Evolutionary conservation across 2,113 vertebrate species (phyloP), one percentile per base, ranked within the genome.

Genomic region (Oostethus manadensis): DNA sequence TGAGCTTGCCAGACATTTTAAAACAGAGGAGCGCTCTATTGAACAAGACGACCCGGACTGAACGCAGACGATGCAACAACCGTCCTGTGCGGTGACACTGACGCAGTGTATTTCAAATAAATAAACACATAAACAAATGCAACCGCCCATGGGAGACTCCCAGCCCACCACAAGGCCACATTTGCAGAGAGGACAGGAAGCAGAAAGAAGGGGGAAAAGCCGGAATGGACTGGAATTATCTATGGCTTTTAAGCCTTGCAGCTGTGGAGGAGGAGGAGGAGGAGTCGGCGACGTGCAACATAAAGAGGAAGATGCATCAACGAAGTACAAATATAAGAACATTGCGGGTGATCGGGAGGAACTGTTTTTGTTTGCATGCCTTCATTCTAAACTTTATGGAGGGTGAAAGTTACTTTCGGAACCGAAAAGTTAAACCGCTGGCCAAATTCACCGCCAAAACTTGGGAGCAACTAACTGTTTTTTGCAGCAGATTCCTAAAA

Each of bases 81-180:
- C 8, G 40, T 67, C 75, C 73, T 62, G 78, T 33, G 29, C 29
- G 4, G 29, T 76, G 71, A 79, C 60, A 80, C 68, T 73, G 74
- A 76, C 78, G 74, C 62, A 73, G 62, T 79, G 82, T 77, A 76
- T 83, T 42, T 48, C 57, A 46, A 46, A 46, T 44, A 44, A 44
- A 44, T 3, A 43, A 9, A n/a, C n/a, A n/a, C n/a, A 45, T n/a
- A 46, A 46, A 18, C 10, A 46, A 46, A 80, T 66, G 67, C 69
- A 74, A 43, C 66, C 3, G 58, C 46, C 58, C 57, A 61, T 58
- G 10, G 17, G 64, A 74, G 71, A 47, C 56, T 62, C 61, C 22
- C 50, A 17, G 62, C 45, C 22, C 47, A 61, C 63, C n/a, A 33
- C 53, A 66, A n/a, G 33, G 57, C 59, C 60, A 65, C 67, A 68